Percentiles rank a stretch among this genome's conserved stretches.
phyloP scores from a whole-genome alignment of 1,140 invertebrate genomes.

The Heliconius himera region DNA sequence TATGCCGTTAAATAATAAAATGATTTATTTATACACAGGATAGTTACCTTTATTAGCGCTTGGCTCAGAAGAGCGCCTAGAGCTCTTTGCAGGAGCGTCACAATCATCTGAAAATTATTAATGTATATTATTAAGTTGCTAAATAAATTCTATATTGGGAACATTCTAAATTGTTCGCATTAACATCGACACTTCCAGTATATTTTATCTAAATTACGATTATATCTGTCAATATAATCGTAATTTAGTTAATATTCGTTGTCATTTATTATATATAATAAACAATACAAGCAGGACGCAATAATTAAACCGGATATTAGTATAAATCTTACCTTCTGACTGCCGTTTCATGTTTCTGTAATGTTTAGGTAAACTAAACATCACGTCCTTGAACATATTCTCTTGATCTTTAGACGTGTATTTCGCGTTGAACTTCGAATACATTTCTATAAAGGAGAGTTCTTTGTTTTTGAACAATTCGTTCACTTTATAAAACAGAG shows the following conservation, averaged over 20 bases:
- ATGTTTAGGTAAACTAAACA: constrained; percentile 54
- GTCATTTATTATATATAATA: not conserved
- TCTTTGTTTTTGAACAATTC: constrained; percentile 62
- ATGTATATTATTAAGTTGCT: not conserved
- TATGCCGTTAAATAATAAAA: not conserved
- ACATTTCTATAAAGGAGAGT: constrained; percentile 64
- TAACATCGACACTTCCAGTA: not conserved
- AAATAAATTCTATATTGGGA: not conserved
- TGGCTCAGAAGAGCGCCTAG: constrained; percentile 43
- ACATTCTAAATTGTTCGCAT: not conserved
- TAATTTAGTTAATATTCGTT: not conserved
- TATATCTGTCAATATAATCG: not conserved
- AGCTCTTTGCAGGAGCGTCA: constrained; percentile 48
- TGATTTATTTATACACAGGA: constrained; percentile 9
- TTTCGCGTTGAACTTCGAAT: constrained; percentile 63
- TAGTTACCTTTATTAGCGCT: constrained; percentile 50
- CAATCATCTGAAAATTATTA: constrained; percentile 53
- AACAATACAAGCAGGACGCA: not conserved
- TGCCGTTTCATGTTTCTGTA: constrained; percentile 50
- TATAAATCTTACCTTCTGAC: constrained; percentile 58
- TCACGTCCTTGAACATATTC: constrained; percentile 58
- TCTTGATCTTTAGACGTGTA: constrained; percentile 51
- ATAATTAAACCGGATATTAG: not conserved
- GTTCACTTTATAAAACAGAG: constrained; percentile 46
- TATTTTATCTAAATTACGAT: too few species aligned